These are phyloP conservation scores for Hypselothyrea guttata DNA, from an alignment of 2,888 invertebrate species.

Conservation along the genomic window DNA sequence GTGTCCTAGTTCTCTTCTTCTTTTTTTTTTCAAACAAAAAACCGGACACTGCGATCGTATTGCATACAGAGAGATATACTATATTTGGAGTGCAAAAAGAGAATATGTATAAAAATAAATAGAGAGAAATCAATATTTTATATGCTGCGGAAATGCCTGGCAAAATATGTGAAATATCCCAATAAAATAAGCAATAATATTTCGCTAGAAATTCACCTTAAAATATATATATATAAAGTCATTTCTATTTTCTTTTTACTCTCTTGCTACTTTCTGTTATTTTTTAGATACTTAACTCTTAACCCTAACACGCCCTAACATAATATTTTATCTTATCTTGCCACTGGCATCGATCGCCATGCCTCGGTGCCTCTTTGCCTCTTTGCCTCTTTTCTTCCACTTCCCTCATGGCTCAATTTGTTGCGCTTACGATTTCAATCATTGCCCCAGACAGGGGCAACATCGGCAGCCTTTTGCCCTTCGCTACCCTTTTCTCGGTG, in stretches of 20 bases:
- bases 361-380: constrained; percentile 11
- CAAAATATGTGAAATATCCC: too few relatives aligned
- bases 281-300: constrained; percentile 41
- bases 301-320: constrained; percentile 45
- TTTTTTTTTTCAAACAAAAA: constrained; percentile 66
- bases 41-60: constrained; percentile 78
- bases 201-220: constrained; percentile 2
- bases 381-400: background rate
- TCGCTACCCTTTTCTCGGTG: constrained; percentile 29
- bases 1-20: constrained; percentile 61
- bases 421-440: constrained; percentile 54
- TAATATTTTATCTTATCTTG: constrained; percentile 33
- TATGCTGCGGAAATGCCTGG: too few relatives aligned
- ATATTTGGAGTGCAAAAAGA: constrained; percentile 7
- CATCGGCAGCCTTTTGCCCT: constrained; percentile 18
- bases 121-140: background rate
- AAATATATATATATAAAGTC: constrained; percentile 19
- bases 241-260: constrained; percentile 41
- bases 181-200: constrained; percentile 19
- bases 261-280: background rate
- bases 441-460: constrained; percentile 17
- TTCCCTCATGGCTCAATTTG: constrained; percentile 33
- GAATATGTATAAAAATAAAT: constrained; percentile 40
- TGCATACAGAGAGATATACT: constrained; percentile 54
- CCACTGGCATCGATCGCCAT: constrained; percentile 21